Conservation (phyloP, 2,888 invertebrate species). For the Mamestra brassicae region DNA sequence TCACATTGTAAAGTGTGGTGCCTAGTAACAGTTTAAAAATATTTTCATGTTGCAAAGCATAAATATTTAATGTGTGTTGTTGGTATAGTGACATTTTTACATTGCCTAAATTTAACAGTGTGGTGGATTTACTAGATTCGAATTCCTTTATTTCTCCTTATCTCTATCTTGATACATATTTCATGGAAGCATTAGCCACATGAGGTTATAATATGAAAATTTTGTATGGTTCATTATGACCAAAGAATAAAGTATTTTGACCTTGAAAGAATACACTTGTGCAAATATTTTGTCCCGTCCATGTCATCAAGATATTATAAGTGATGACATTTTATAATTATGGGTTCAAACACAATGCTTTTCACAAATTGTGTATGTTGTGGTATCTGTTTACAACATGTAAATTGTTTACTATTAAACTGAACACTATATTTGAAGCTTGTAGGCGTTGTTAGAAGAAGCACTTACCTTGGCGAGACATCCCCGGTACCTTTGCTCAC, state of each 20-base stretch:
- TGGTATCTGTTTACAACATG: conserved; percentile 23
- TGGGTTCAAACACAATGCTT: background rate
- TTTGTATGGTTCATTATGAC: background rate
- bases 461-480: conserved; percentile 91
- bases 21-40: background rate
- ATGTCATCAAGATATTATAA: background rate
- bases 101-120: no score
- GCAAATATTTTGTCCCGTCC: background rate
- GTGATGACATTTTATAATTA: background rate
- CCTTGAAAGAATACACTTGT: conserved; percentile 23
- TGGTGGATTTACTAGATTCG: background rate
- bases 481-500: conserved; percentile 92
- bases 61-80: background rate
- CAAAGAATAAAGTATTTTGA: conserved; percentile 4
- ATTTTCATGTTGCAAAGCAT: background rate
- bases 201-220: background rate
- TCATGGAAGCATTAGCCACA: background rate
- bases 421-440: conserved; percentile 2
- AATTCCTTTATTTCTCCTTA: background rate
- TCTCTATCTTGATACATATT: background rate
- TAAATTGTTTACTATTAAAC: conserved; percentile 17
- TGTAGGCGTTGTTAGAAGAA: background rate
- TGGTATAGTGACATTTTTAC: background rate
- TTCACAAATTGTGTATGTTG: conserved; percentile 1
- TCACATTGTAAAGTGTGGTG: background rate